These are phyloP conservation scores for Adela reaumurella DNA, from an alignment of 2,888 invertebrate genomes.

Conservation along the genomic window DNA sequence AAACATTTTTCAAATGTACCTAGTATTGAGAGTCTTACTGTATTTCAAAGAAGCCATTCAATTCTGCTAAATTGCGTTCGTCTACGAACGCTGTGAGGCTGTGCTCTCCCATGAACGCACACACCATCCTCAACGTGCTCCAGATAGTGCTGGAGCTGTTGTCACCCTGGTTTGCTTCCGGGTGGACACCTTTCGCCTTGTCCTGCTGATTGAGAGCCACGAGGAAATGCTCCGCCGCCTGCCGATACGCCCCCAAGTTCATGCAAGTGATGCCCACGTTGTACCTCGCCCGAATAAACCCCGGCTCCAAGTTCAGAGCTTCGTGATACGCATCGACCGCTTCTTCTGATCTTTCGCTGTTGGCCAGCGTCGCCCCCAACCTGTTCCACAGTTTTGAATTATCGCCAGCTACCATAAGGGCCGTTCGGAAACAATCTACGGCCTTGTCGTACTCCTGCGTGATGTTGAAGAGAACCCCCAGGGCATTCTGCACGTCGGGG, in stretches of 20 bases:
- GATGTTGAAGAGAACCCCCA: slow-evolving; percentile 94
- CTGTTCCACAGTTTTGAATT: slow-evolving; percentile 96
- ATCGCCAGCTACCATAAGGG: slow-evolving; percentile 72
- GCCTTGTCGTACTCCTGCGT: slow-evolving; percentile 94
- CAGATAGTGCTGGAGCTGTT: slow-evolving; percentile 89
- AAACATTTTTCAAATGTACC: too few species aligned
- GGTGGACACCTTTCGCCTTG: slow-evolving; percentile 39
- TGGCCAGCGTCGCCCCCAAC: slow-evolving; percentile 94
- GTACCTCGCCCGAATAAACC: slow-evolving; percentile 94
- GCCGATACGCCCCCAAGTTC: slow-evolving; percentile 89
- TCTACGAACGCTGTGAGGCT: slow-evolving; percentile 61
- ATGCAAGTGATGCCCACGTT: slow-evolving; percentile 98
- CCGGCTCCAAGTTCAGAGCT: slow-evolving; percentile 88
- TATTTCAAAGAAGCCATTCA: slow-evolving; percentile 54
- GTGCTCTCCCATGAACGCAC: slow-evolving; percentile 72
- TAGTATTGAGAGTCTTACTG: slow-evolving; percentile 17
- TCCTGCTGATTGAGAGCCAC: slow-evolving; percentile 91
- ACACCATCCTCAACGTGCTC: slow-evolving; percentile 87
- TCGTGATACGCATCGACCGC: slow-evolving; percentile 94
- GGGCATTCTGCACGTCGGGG: slow-evolving; percentile 87
- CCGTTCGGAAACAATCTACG: slow-evolving; percentile 91
- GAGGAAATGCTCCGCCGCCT: slow-evolving; percentile 94
- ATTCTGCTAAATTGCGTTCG: slow-evolving; percentile 55
- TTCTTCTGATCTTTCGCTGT: slow-evolving; percentile 91
- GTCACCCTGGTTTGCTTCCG: slow-evolving; percentile 29